A percentile compares a stretch with the other conserved stretches of the same genome.
These are phyloP conservation scores for Xyliphius kryptos DNA, from an alignment of 2,113 vertebrate genomes.

Conservation along the genomic window DNA sequence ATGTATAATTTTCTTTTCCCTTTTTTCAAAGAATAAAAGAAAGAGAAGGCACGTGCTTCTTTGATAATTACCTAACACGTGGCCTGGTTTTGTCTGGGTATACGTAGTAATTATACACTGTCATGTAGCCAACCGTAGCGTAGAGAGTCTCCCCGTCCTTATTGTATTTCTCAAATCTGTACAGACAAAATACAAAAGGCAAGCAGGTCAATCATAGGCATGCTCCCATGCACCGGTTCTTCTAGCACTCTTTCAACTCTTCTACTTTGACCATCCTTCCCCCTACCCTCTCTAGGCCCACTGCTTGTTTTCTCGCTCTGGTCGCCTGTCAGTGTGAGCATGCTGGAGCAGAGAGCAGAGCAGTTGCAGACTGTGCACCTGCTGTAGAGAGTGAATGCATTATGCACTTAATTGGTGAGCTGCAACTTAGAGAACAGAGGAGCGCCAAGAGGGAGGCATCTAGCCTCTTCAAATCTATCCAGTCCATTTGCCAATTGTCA, in stretches of 20 bases:
- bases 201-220: slow-evolving; percentile 99
- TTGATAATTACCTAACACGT: slow-evolving; percentile 99
- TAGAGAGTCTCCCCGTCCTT: slow-evolving; percentile 98
- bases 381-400: slow-evolving; percentile 97
- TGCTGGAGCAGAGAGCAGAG: slow-evolving; percentile 83
- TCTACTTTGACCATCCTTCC: slow-evolving; percentile 8
- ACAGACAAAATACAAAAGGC: slow-evolving; percentile 67
- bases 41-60: slow-evolving; percentile 90
- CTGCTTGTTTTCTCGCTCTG: slow-evolving; percentile 60
- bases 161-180: slow-evolving; percentile 99
- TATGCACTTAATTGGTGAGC: slow-evolving; percentile 99
- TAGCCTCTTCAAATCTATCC: slow-evolving; percentile 99
- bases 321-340: slow-evolving; percentile 83
- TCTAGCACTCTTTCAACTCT: slow-evolving; percentile 26
- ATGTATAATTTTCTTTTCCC: slow-evolving; percentile 74
- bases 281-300: slow-evolving; percentile 59
- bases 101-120: slow-evolving; percentile 99
- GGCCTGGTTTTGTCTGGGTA: slow-evolving; percentile 99
- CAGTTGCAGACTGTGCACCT: slow-evolving; percentile 96
- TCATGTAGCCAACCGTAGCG: slow-evolving; percentile 99
- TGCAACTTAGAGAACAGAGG: slow-evolving; percentile 81
- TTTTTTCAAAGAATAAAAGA: slow-evolving; percentile 61
- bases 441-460: slow-evolving; percentile 77
- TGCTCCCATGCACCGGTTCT: slow-evolving; percentile 81
- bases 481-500: slow-evolving; percentile 98